These are phyloP conservation scores for Nomada lathburiana DNA, from an alignment of 2,888 invertebrate species.

Conservation along the genomic window DNA sequence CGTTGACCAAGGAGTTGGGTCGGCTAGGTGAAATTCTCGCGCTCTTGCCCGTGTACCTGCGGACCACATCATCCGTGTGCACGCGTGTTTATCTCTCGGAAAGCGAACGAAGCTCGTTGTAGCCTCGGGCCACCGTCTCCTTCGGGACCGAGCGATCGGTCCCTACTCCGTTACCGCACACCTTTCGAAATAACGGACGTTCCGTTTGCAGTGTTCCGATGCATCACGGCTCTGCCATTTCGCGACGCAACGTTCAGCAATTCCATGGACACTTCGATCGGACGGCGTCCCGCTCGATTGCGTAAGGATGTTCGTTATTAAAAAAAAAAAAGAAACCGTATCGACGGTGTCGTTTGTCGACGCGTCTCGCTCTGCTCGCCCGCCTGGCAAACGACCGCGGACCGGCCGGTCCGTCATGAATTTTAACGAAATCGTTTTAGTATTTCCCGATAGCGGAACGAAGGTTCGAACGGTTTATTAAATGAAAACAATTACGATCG, in stretches of 20 bases:
- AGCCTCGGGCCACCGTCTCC: constrained; percentile 4
- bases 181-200: constrained; percentile 47
- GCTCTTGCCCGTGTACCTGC: constrained; percentile 10
- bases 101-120: constrained; percentile 59
- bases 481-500: constrained; percentile 48
- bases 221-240: too few relatives aligned
- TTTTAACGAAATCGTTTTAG: constrained; percentile 46
- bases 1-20: constrained; percentile 64
- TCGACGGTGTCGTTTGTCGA: constrained; percentile 45
- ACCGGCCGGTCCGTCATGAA: constrained; percentile 26
- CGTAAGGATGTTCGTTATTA: constrained; percentile 53
- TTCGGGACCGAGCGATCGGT: background rate
- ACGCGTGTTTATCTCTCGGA: constrained; percentile 65
- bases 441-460: constrained; percentile 45
- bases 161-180: background rate
- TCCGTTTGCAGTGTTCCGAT: background rate
- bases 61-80: too few relatives aligned
- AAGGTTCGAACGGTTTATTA: constrained; percentile 31
- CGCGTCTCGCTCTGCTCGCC: constrained; percentile 36
- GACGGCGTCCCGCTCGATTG: constrained; percentile 32
- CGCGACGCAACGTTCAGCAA: background rate
- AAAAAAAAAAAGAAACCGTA: constrained; percentile 47
- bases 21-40: constrained; percentile 71
- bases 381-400: constrained; percentile 7
- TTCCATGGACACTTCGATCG: constrained; percentile 25